A percentile compares a stretch with the other conserved stretches of the same genome.
phyloP scores from a whole-genome alignment of 2,113 vertebrate species.

The Erinaceus europaeus region DNA sequence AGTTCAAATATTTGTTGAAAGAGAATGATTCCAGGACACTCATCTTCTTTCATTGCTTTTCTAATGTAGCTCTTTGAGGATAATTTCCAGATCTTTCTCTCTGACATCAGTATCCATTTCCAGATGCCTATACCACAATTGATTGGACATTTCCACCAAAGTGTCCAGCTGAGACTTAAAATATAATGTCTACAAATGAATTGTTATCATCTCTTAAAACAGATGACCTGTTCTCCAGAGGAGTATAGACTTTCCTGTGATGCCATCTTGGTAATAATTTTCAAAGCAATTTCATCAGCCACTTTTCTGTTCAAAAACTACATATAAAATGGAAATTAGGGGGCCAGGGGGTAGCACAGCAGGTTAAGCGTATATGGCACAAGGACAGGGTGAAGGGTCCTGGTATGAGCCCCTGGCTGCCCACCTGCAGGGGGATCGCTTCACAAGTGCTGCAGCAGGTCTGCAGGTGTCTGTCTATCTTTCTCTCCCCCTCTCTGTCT shows the following conservation, averaged over 20 bases:
- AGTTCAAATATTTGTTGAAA: conserved; percentile 8
- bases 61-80: background rate
- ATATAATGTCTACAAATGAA: background rate
- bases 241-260: background rate
- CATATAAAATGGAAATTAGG: too few relatives aligned
- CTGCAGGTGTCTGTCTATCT: too few relatives aligned
- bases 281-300: background rate
- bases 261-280: background rate
- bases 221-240: background rate
- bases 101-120: background rate
- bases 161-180: background rate
- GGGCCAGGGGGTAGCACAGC: too few relatives aligned
- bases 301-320: background rate
- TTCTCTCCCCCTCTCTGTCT: too few relatives aligned
- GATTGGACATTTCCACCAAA: background rate
- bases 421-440: too few relatives aligned
- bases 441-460: too few relatives aligned
- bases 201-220: background rate
- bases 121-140: background rate
- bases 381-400: too few relatives aligned
- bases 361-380: too few relatives aligned
- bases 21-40: background rate
- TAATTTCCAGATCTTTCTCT: background rate
- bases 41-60: background rate
- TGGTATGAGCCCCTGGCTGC: too few relatives aligned